Base-by-base conservation (phyloP, 1,140 invertebrate genomes). In the Pachypeltis micranthus region DNA sequence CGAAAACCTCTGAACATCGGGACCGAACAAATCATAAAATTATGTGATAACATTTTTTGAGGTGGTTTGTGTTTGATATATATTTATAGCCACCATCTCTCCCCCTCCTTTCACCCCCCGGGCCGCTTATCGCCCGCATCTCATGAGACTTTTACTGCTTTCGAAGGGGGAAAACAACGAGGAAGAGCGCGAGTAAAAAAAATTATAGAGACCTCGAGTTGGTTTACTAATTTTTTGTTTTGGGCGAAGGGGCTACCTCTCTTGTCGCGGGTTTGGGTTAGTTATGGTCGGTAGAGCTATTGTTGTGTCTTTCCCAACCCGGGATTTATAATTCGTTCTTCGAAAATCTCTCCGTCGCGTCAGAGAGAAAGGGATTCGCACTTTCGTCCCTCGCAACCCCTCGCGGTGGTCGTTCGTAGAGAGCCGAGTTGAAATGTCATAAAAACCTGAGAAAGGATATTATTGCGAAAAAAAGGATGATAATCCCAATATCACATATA, bases 31-130 rank as follows among this genome's bases (percentile, higher is more conserved):
- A 59, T 59, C 57, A 59, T 59, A 59, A 59, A 59, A 59, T 59
- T 31, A 59, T 59, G 57, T 59, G 57, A 59, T 59, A 59, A 59
- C 57, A 59, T 59, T 59, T 39, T 59, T 59, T 59, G 57, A 59
- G 57, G 57, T 59, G 57, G 57, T 29, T 59, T 23, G 57, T 59
- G 57, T 59, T 59, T 59, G 57, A 59, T 59, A 28, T 59, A 59
- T 59, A 59, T 59, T 59, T 59, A 59, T 59, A 23, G 57, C 16
- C 24, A 31, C 16, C 2, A 23, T n/a, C 2, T 47, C n/a, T 47
- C 24, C n/a, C 24, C 44, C 24, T 2, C n/a, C 24, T 47, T 47
- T 47, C n/a, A 47, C n/a, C n/a, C n/a, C n/a, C 23, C 47, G 7
- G 47, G 4, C 47, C 47, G 23, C 47, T 51, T 51, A 51, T 51